Conservation (phyloP, 2,113 vertebrate species). For the Osmerus mordax region DNA sequence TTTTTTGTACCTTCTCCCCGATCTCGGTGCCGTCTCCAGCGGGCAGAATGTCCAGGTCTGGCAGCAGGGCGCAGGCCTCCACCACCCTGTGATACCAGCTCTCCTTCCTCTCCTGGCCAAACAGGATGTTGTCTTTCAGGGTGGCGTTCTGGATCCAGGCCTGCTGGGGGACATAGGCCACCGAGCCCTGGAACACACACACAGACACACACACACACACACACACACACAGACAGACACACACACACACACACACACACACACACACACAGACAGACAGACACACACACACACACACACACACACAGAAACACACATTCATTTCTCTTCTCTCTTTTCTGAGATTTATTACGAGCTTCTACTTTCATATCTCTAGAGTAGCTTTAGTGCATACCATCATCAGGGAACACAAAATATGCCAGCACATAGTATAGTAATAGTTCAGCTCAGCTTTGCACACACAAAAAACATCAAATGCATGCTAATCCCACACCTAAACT, state of each 20-base stretch:
- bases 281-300: background rate
- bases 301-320: background rate
- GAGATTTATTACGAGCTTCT: no score
- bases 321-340: no score
- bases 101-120: conserved; percentile 66
- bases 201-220: background rate
- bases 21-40: conserved; percentile 71
- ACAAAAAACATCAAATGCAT: no score
- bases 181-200: conserved; percentile 62
- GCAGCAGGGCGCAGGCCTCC: conserved; percentile 75
- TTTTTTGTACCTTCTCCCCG: background rate
- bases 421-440: no score
- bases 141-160: conserved; percentile 78
- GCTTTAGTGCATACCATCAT: no score
- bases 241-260: background rate
- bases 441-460: no score
- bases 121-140: conserved; percentile 76
- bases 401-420: no score
- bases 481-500: no score
- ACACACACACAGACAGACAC: no score
- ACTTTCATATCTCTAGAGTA: no score
- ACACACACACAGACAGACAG: background rate
- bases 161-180: conserved; percentile 78
- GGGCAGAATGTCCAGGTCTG: conserved; percentile 74
- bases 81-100: conserved; percentile 70